These are phyloP conservation scores for Acanthochromis polyacanthus DNA, from an alignment of 2,113 vertebrate genomes.

Conservation along the genomic window DNA sequence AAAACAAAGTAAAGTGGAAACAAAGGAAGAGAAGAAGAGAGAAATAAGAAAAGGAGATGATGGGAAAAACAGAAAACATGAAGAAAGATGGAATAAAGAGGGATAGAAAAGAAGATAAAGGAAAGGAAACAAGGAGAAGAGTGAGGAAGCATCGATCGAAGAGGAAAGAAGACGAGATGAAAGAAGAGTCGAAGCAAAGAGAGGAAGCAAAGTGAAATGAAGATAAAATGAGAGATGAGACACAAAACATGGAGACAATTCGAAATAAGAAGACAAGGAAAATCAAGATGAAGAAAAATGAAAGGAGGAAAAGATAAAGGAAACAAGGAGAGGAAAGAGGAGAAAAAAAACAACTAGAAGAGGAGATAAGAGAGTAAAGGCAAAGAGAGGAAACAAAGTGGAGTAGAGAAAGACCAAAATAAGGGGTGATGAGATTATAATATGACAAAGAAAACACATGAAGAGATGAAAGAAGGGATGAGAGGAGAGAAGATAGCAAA, in stretches of 20 bases:
- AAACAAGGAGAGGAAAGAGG: neutral
- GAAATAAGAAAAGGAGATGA: no score
- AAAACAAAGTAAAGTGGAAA: no score
- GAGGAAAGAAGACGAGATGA: neutral
- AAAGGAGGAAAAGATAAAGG: neutral
- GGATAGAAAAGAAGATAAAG: neutral
- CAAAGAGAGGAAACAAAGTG: no score
- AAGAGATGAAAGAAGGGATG: neutral
- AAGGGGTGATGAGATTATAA: no score
- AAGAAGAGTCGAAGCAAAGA: neutral
- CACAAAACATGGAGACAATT: neutral
- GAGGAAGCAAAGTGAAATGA: neutral
- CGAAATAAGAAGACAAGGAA: neutral
- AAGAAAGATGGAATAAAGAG: neutral
- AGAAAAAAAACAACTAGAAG: no score
- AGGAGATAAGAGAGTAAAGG: no score
- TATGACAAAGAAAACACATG: no score
- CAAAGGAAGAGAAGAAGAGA: neutral
- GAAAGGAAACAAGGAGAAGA: neutral
- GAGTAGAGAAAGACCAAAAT: no score
- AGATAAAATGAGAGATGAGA: neutral
- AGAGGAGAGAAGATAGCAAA: neutral
- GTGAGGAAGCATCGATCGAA: no score
- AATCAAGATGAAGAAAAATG: no score
- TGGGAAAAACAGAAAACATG: no score